Evolutionary conservation across 2,888 invertebrate species (phyloP), one percentile per base, ranked within the genome.

Genomic region (Tiliacea aurago): DNA sequence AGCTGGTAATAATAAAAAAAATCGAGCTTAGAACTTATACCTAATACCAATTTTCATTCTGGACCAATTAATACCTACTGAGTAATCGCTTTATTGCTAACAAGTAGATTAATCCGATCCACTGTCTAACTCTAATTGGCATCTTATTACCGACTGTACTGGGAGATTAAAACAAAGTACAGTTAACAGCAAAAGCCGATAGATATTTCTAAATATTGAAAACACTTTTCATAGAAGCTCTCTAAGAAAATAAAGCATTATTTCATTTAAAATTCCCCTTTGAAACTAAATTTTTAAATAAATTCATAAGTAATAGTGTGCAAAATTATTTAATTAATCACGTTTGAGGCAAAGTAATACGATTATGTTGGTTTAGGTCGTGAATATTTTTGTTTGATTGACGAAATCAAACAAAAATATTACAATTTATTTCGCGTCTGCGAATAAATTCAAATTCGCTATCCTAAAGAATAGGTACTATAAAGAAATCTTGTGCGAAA

Each of bases 71-170:
- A 65, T 73, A 74, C n/a, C n/a, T n/a, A n/a, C 59, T 47, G 67
- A 68, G 33, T 74, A 77, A 76, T 83, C 68, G 73, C 55, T 74
- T 81, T 83, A 76, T 74, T 75, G 66, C 64, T 69, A 81, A 82
- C 85, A 79, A 87, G 83, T 78, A 83, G 86, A 87, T 87, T 87
- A 88, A 90, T 86, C 83, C 82, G 76, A 84, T 84, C 78, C 77
- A 66, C 73, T 73, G 71, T 83, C 78, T 72, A 84, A 80, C 76
- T 71, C 78, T 90, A 89, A 90, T 90, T 90, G 89, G 90, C 83
- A 85, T 88, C 87, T 85, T 87, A 86, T 89, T 87, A 85, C 86
- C 58, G 77, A 69, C 62, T 74, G 61, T 80, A 69, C 66, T 74
- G 68, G 68, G 59, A 58, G 61, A 84, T 68, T 61, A 68, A 64